Evolutionary conservation across 2,797 vertebrate genomes (phyloP), one percentile per base, ranked within the genome.

Genomic region (Protonibea diacanthus): DNA sequence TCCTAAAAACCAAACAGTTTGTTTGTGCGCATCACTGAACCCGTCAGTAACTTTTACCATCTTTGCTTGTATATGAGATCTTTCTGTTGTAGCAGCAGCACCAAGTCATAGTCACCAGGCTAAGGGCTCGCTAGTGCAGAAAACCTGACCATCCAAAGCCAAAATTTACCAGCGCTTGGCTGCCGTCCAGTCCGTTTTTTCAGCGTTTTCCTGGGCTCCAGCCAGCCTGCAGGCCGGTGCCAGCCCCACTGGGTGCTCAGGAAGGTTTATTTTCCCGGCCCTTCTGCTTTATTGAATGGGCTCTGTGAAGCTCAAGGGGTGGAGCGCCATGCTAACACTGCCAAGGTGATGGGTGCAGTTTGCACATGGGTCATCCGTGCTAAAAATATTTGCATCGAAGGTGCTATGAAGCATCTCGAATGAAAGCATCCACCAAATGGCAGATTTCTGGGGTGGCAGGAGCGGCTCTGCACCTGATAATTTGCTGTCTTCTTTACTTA

Each of bases 351-450:
- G 73, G 84, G 76, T 58, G 80, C 76, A 75, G 82, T 68, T 76
- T 80, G 87, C 72, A 75, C 86, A 42, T 1, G 70, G 87, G 86
- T 88, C 82, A 81, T 25, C 63, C 8, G 13, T 18, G 81, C 86
- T 85, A 86, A 84, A 89, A 88, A 89, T 86, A 90, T 86, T 76
- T 76, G 75, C 87, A 83, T 80, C 27, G 1, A 74, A 78, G 80
- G 75, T 80, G 81, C 69, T 47, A 23, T 4, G 58, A 66, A 68
- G 84, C 71, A 45, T 18, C 66, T 49, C 9, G 15, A 51, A 29
- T 40, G 51, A 67, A 66, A 68, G 55, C 74, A 14, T 56, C 56
- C 73, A 48, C 3, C 78, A 45, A 66, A 82, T 13, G 65, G 70
- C 62, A 45, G 49, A n/a, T 17, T 25, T 69, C 70, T 65, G 42